Base-by-base conservation (phyloP, 2,113 vertebrate species). In the Alligator sinensis region DNA sequence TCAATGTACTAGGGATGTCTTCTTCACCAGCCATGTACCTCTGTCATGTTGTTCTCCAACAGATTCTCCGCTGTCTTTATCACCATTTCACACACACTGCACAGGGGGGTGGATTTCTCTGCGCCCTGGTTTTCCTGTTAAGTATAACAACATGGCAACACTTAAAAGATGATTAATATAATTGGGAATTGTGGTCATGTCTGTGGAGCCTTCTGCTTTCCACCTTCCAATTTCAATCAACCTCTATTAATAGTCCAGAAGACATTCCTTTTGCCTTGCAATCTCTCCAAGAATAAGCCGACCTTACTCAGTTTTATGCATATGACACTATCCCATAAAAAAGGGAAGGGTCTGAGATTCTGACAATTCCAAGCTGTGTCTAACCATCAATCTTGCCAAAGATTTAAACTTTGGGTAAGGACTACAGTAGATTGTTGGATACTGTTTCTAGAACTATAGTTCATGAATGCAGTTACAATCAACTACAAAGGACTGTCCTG, bases 51-150 rank as follows among this genome's bases (percentile, higher is more conserved):
- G 96, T 98, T 98, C 92, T 98, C 81, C 80, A 99, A 63, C 92
- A 98, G 91, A 4, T 54, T 15, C 80, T 98, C 98, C 2, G 99
- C 28, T 28, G 98, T 66, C 88, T 97, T 98, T 96, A 99, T 98
- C 4, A 98, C 96, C 19, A 97, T 97, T 94, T 99, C 98, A 80
- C 99, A 99, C 58, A 99, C 4, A 34, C 97, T 92, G 5, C 99
- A 99, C 5, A 93, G 27, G 0, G 98, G 88, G 0, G 92, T 85
- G 0, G 95, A 91, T 13, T 87, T 95, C 4, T 96, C 96, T 13
- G 80, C 95, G 11, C 97, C 96, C 96, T 97, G 93, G 13, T 28
- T 89, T 98, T 98, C 81, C 96, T 97, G 85, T 24, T 72, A 54
- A 66, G 55, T 30, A 19, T 12, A 78, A 21, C 21, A 74, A 30